Conservation (phyloP, 1,140 invertebrate species). For the Brachionus koreanus region DNA sequence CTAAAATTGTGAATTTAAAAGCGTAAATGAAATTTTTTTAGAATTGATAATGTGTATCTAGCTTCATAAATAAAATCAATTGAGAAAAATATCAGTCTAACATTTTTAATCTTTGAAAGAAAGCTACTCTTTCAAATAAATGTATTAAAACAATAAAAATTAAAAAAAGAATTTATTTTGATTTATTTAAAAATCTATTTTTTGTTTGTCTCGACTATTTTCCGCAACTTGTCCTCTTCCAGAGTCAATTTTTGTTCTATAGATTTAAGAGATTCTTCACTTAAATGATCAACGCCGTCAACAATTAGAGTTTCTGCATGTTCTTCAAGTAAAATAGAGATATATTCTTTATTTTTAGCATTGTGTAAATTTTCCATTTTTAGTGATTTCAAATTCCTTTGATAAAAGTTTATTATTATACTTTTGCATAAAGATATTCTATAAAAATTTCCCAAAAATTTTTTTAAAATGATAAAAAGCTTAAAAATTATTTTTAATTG, state of each 20-base stretch:
- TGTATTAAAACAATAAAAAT: not conserved
- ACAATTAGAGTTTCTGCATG: not conserved
- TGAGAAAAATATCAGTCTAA: not conserved
- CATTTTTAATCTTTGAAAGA: not conserved
- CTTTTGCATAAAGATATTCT: not conserved
- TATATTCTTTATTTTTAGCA: not conserved
- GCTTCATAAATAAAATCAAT: not conserved
- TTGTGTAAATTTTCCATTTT: not conserved
- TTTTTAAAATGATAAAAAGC: not conserved
- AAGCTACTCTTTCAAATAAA: conserved; percentile 10
- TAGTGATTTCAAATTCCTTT: conserved; percentile 8
- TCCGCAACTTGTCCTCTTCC: not conserved
- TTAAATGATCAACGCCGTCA: not conserved
- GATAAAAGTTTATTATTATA: not conserved
- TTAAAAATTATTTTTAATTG: too few species aligned
- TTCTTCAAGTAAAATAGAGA: conserved; percentile 16
- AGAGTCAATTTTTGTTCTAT: not conserved
- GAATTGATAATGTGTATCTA: not conserved
- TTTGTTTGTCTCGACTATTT: conserved; percentile 8
- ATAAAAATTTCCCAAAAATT: not conserved
- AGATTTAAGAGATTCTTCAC: not conserved
- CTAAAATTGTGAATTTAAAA: not conserved
- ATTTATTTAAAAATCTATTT: not conserved
- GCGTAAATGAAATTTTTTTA: not conserved
- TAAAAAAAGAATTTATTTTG: not conserved